These are phyloP conservation scores for Marmota monax DNA, from an alignment of 2,113 vertebrate species.

Conservation along the genomic window DNA sequence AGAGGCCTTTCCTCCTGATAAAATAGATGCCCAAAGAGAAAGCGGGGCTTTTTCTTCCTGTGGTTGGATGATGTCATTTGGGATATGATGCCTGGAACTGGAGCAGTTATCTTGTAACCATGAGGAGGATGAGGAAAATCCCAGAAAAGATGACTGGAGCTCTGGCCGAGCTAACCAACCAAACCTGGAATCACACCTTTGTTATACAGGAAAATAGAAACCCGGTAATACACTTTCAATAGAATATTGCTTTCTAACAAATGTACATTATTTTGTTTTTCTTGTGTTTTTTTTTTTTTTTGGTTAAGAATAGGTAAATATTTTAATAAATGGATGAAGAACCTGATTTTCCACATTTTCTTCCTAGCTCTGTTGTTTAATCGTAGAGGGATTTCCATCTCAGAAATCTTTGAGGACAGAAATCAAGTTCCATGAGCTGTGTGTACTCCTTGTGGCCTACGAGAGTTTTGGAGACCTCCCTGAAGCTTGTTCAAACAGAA, in stretches of 20 bases:
- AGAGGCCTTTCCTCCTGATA: not conserved
- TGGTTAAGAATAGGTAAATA: not conserved
- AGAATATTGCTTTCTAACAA: not conserved
- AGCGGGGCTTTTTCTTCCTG: not conserved
- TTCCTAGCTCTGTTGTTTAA: not conserved
- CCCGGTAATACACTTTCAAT: not conserved
- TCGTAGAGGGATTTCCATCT: not conserved
- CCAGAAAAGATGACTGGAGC: not conserved
- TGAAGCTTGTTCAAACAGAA: not conserved
- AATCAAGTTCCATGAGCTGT: not conserved
- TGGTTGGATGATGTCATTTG: not conserved
- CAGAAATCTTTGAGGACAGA: not conserved
- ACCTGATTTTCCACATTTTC: conserved; percentile 13
- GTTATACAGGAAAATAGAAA: not conserved
- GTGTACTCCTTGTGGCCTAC: not conserved
- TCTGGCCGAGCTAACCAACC: not conserved
- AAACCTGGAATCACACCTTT: not conserved
- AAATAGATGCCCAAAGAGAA: not conserved
- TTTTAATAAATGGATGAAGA: not conserved
- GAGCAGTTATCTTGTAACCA: not conserved
- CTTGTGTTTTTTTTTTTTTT: not conserved
- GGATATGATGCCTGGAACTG: not conserved
- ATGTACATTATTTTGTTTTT: not conserved
- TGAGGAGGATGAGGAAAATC: not conserved
- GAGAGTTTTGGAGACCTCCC: not conserved